Evolutionary conservation across 2,888 invertebrate species (phyloP).

Genomic region (Seladonia tumulorum): DNA sequence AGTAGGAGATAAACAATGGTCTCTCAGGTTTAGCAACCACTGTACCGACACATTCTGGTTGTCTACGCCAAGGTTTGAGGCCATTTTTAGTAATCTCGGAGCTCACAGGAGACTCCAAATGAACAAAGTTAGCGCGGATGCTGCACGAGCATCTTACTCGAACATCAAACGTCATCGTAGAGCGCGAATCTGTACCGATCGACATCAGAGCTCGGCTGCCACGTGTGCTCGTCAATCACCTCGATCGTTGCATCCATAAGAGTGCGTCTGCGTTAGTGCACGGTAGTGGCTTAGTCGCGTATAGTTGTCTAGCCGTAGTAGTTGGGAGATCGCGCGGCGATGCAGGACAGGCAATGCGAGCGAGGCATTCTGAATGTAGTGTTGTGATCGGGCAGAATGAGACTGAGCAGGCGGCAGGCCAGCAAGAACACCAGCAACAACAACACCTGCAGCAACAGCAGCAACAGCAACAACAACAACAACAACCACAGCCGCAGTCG

Average conservation of each 20-base stretch:
- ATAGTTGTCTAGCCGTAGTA: slow-evolving; percentile 70
- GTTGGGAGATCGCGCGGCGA: slow-evolving; percentile 73
- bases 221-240: slow-evolving; percentile 50
- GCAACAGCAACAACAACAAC: slow-evolving; percentile 76
- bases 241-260: slow-evolving; percentile 69
- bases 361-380: slow-evolving; percentile 84
- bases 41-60: neutral
- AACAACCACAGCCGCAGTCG: slow-evolving; percentile 71
- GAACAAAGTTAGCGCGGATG: neutral
- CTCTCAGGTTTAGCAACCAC: neutral
- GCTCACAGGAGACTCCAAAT: neutral
- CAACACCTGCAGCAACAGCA: slow-evolving; percentile 79
- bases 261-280: slow-evolving; percentile 68
- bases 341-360: slow-evolving; percentile 74
- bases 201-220: slow-evolving; percentile 20
- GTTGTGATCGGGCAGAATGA: slow-evolving; percentile 83
- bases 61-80: neutral
- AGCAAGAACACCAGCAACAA: slow-evolving; percentile 77
- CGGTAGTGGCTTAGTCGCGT: slow-evolving; percentile 69
- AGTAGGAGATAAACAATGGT: neutral
- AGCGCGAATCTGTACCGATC: slow-evolving; percentile 59
- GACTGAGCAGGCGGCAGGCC: slow-evolving; percentile 80
- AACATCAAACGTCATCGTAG: neutral
- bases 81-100: neutral
- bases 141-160: neutral